Base-by-base conservation (phyloP, 2,888 invertebrate genomes). In the Diarsia mendica region DNA sequence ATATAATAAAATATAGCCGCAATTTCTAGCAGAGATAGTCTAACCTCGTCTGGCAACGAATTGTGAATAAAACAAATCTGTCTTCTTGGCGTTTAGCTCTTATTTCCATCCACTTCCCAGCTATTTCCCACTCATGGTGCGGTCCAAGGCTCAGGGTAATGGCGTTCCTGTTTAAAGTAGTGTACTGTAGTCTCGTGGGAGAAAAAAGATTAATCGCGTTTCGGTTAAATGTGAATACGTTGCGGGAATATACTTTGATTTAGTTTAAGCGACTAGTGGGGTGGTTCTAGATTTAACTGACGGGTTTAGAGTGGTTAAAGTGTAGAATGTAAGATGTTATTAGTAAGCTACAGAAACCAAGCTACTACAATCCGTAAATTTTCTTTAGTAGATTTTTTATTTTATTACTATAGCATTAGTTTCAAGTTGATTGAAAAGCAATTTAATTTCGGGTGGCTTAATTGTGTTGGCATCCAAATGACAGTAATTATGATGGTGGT, bases 41-140 rank as follows among this genome's bases (percentile, higher is more conserved):
- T 82, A 83, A 82, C 79, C 84, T 77, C 85, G 72, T 68, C 77
- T 76, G 67, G 80, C 75, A 82, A 82, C 79, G 88, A 91, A 90
- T 89, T 90, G 91, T 91, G 93, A 93, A 95, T 95, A 94, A 95
- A 94, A 95, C 94, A 95, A 95, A 95, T 95, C 94, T 93, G 94
- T 94, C 94, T 94, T 93, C 91, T 91, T 91, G 90, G 90, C 94
- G 93, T 94, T 95, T 94, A 95, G 94, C 93, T 94, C 92, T 94
- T 94, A 94, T 94, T 94, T 92, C 93, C 94, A 94, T 92, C 93
- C 92, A 93, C 93, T 94, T 93, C 92, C 92, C 93, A 90, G 93
- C 94, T 94, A 95, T 94, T 95, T 95, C 94, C 95, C 91, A 89
- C 90, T 92, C 90, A 83, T 48, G 73, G 77, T 72, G 83, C 82